These are phyloP conservation scores for Lissocephala sabroskyi DNA, from an alignment of 2,888 invertebrate species.

Conservation along the genomic window DNA sequence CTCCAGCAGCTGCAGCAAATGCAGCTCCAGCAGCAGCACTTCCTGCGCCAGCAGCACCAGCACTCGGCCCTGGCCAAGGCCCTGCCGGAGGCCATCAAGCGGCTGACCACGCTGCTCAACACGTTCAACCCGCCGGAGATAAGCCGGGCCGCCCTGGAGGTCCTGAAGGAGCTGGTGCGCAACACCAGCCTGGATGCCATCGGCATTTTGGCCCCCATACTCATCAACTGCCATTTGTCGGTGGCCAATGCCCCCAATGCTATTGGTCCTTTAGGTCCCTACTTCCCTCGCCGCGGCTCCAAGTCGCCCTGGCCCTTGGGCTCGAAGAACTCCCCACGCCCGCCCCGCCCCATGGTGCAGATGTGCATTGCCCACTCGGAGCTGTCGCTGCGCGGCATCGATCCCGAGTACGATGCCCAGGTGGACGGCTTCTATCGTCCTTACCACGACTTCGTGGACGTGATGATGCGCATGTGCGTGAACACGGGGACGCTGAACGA, in stretches of 20 bases:
- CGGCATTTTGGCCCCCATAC: constrained; percentile 86
- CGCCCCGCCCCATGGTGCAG: constrained; percentile 85
- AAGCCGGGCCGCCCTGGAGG: constrained; percentile 84
- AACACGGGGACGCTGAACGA: constrained; percentile 90
- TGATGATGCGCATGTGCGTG: constrained; percentile 88
- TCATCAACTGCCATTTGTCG: constrained; percentile 87
- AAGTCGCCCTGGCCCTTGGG: constrained; percentile 74
- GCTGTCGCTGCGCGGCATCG: constrained; percentile 78
- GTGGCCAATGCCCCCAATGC: constrained; percentile 82
- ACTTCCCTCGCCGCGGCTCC: constrained; percentile 82
- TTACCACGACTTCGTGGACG: constrained; percentile 91
- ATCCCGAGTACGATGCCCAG: constrained; percentile 84
- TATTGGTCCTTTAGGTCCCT: constrained; percentile 81
- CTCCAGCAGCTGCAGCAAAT: constrained; percentile 58
- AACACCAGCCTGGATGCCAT: constrained; percentile 74
- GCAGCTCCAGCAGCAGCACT: constrained; percentile 64
- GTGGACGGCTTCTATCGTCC: constrained; percentile 86
- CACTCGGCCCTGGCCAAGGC: constrained; percentile 79
- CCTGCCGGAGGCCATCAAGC: constrained; percentile 89
- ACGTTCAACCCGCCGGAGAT: constrained; percentile 91
- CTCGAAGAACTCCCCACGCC: constrained; percentile 79
- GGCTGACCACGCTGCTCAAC: constrained; percentile 89
- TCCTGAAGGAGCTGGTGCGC: constrained; percentile 70
- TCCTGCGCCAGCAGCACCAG: constrained; percentile 65
- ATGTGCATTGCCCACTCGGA: constrained; percentile 87